Percentiles rank a stretch among this genome's conserved stretches.
These are phyloP conservation scores for Leucophenga maculata DNA, from an alignment of 2,888 invertebrate genomes.

Conservation along the genomic window DNA sequence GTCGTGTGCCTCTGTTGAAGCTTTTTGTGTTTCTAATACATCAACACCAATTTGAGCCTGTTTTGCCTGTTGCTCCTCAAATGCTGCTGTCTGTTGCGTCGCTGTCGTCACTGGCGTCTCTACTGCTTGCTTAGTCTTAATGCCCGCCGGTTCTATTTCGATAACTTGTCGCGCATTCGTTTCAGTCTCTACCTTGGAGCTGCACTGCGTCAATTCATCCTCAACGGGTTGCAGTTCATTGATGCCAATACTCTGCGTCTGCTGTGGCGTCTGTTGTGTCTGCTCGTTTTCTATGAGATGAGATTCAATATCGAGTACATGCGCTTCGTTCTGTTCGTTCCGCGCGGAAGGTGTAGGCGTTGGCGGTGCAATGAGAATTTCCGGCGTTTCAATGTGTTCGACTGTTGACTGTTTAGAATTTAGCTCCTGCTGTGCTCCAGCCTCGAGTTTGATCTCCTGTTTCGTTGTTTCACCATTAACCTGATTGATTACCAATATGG, in stretches of 20 bases:
- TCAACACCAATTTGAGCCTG: no score
- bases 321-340: constrained; percentile 31
- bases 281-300: constrained; percentile 69
- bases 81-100: constrained; percentile 44
- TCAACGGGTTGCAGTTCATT: constrained; percentile 65
- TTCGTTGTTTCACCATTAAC: constrained; percentile 37
- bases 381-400: constrained; percentile 21
- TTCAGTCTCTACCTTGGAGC: constrained; percentile 64
- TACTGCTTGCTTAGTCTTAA: constrained; percentile 58
- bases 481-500: constrained; percentile 69
- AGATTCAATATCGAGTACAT: constrained; percentile 69
- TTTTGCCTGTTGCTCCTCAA: constrained; percentile 13
- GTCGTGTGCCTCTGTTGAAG: neutral
- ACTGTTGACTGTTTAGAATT: constrained; percentile 25
- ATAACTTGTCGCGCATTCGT: constrained; percentile 60
- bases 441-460: constrained; percentile 31
- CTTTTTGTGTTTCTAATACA: constrained; percentile 17
- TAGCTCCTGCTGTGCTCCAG: constrained; percentile 11
- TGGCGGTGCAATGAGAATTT: constrained; percentile 1
- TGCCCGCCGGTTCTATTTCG: constrained; percentile 68
- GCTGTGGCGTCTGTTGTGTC: constrained; percentile 39
- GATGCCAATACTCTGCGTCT: constrained; percentile 62
- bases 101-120: constrained; percentile 51
- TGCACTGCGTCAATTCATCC: constrained; percentile 62
- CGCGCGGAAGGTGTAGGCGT: constrained; percentile 20